phyloP scores from a whole-genome alignment of 2,797 vertebrate genomes.

The Emydoidea blandingii region DNA sequence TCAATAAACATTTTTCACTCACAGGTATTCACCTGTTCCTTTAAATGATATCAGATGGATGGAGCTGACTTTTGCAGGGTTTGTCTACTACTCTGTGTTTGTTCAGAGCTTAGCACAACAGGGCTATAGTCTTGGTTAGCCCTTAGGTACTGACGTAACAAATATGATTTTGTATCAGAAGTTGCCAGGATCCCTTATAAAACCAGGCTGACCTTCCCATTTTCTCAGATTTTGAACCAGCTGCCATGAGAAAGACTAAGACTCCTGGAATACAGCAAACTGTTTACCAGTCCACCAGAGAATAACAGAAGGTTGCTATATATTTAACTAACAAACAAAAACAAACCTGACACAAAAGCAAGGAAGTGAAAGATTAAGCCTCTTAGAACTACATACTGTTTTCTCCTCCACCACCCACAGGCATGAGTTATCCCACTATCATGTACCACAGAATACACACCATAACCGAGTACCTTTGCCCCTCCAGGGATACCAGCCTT shows the following conservation, averaged over 20 bases:
- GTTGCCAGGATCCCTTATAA: not conserved
- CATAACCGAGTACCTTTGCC: not conserved
- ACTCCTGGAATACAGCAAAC: not conserved
- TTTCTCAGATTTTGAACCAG: not conserved
- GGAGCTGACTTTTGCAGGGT: not conserved
- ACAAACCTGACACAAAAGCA: not conserved
- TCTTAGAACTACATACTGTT: not conserved
- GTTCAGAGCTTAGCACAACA: not conserved
- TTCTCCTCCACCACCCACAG: not conserved
- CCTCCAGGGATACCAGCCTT: not conserved
- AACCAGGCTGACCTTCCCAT: not conserved
- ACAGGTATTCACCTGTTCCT: not conserved
- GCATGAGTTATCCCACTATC: not conserved
- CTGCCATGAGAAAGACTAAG: not conserved
- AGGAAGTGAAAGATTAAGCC: not conserved
- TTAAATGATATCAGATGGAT: not conserved
- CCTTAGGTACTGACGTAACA: not conserved
- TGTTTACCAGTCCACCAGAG: not conserved
- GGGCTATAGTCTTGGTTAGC: not conserved
- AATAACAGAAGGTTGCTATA: not conserved
- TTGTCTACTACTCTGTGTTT: not conserved
- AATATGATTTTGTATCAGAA: not conserved
- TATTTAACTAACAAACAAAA: not conserved
- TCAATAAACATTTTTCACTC: not conserved
- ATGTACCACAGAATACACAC: not conserved